Evolutionary conservation across 2,113 vertebrate species (phyloP), one percentile per base, ranked within the genome.

Genomic region (Neodontobutis hainanensis): DNA sequence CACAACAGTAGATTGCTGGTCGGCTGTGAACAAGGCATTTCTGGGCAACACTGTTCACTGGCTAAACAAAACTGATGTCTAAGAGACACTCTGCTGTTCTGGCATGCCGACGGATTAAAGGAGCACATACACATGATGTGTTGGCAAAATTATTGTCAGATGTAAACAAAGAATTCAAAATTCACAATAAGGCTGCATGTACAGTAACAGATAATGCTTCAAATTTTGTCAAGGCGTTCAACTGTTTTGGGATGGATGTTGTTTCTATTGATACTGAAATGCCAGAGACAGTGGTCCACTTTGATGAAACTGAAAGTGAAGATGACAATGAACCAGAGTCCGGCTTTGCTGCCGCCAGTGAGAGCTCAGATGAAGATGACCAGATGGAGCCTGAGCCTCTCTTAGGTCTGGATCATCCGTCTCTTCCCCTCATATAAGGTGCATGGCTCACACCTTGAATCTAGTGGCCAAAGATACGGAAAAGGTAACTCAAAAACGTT

Each of bases 311-410:
- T n/a, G n/a, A n/a, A n/a, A n/a, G 6, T 6, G 11, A 5, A 6
- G 45, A 47, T 6, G 45, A 47, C 12, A n/a, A 47, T 47, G 45
- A 14, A 5, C 5, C 45, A 47, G 45, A 4, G 4, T 47, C 12
- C n/a, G n/a, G n/a, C n/a, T n/a, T n/a, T 47, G 11, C 45, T 14
- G 6, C 45, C 6, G 45, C 45, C 44, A 46, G 44, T 68, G 65
- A 58, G 43, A 45, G 64, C 40, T 67, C 53, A 48, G 44, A 48
- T 66, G 65, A 67, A 57, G 65, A 57, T 57, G 65, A 67, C 1
- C n/a, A n/a, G 11, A 46, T 14, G 42, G 43, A 46, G 19, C 16
- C 58, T 60, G 58, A 46, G 43, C 12, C 64, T 56, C 27, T 67
- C 43, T 56, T 43, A 67, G 53, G 5, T 46, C n/a, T 67, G 27